Base-by-base conservation (phyloP, 2,113 vertebrate species). In the Bolborhynchus lineola region DNA sequence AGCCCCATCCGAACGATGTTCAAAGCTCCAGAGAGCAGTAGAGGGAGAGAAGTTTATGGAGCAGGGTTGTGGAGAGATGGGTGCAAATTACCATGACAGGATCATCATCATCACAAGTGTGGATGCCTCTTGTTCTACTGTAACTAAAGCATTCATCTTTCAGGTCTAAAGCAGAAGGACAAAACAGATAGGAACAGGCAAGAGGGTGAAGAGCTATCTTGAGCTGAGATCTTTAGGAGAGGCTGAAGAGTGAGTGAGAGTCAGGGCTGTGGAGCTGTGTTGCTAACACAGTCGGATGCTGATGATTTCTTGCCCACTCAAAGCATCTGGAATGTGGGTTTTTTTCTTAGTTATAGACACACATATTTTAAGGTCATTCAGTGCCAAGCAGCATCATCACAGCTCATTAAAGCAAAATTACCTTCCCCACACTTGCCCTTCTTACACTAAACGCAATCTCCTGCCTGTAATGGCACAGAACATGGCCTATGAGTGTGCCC, bases 401-500 rank as follows among this genome's bases (percentile, higher is more conserved):
- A 75, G 68, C 82, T 96, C 93, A 95, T 97, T 97, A 95, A 92
- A 93, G 80, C 86, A 95, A 97, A 96, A 97, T 92, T 62, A 95
- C 78, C 71, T 82, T 96, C 82, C 33, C 39, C 52, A 17, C 90
- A 8, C 63, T 92, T 93, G 83, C 90, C 67, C 62, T 96, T 83
- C 71, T 93, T 77, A 81, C 90, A 94, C 93, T 93, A 92, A 82
- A 76, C 47, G 37, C 41, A 92, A 80, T 86, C 49, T 24, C 16
- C 75, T 44, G 72, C 82, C 92, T 96, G 69, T 70, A 44, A 75
- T 37, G 67, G 86, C 94, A 93, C 96, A 89, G 93, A 93, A 96
- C 79, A 77, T 82, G 94, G 98, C 97, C 98, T 96, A 26, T 62
- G 96, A 96, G 96, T 90, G 96, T 90, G 96, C 93, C 95, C 92